Evolutionary conservation across 2,888 invertebrate species (phyloP), one percentile per base, ranked within the genome.

Genomic region (Tenthredo distinguenda): DNA sequence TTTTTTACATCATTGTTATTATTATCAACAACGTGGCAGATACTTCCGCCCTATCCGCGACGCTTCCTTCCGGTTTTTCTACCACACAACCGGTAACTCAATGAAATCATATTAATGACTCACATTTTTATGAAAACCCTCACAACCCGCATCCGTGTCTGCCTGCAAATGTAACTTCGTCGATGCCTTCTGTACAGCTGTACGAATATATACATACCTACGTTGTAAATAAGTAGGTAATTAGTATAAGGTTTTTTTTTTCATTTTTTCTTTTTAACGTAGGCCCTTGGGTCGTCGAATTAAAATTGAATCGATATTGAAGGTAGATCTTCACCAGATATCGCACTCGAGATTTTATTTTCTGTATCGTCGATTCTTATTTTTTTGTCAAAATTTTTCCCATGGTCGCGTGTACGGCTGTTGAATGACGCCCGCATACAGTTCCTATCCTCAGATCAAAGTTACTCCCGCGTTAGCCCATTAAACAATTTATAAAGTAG

Each of bases 21-120:
- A 85, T 87, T 85, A 85, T 85, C 86, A 77, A 62, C 88, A 88
- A 90, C 88, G 85, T 90, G 91, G 91, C 91, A 91, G 90, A 88
- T 85, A 87, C 90, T 90, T 91, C 91, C 91, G 90, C 90, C 85
- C 83, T 84, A 85, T 86, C 88, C 87, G 87, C 87, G 88, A 88
- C 86, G 87, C 87, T 90, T 90, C 90, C 90, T 90, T 90, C 90
- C 91, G 90, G 88, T 84, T 87, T 77, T 77, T 31, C 47, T 2
- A 77, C 50, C 55, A 47, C 55, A 55, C 15, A 55, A 74, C 40
- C 77, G 31, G 77, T 55, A 55, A 18, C 55, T 15, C n/a, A 77
- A 77, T 77, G 47, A 77, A 77, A 77, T 77, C 34, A 74, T 68
- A 74, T 43, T 40, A 43, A 37, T 74, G 72, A 74, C 12, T 74